Evolutionary conservation across 2,888 invertebrate genomes (phyloP).

Genomic region (Druceiella hillmani): DNA sequence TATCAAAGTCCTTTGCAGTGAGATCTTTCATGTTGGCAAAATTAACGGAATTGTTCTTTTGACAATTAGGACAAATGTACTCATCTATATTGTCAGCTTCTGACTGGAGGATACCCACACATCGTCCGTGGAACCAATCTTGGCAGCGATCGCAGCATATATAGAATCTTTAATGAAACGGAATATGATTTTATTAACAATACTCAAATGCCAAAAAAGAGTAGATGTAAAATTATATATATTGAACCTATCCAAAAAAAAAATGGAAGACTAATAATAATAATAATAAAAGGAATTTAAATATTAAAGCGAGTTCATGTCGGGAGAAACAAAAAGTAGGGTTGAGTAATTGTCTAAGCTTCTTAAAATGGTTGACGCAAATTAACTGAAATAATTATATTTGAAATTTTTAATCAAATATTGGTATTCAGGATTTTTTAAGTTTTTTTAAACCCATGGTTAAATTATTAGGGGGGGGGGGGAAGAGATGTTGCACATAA

Average conservation of each 20-base stretch:
- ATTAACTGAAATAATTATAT: no score
- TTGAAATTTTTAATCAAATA: no score
- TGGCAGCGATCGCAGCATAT: conserved; percentile 98
- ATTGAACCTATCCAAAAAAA: conserved; percentile 4
- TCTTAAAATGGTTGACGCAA: no score
- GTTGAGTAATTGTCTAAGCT: no score
- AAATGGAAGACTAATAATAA: conserved; percentile 5
- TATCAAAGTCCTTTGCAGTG: conserved; percentile 71
- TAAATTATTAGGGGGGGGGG: no score
- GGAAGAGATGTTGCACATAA: no score
- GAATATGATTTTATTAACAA: conserved; percentile 12
- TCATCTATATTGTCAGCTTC: conserved; percentile 94
- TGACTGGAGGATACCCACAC: conserved; percentile 91
- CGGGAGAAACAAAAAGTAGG: no score
- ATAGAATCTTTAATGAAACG: conserved; percentile 71
- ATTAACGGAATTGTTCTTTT: conserved; percentile 83
- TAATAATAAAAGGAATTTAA: no score
- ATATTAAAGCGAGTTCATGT: no score
- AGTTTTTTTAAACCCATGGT: no score
- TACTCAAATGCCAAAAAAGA: conserved; percentile 8
- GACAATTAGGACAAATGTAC: conserved; percentile 95
- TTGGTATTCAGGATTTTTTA: no score
- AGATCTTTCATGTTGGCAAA: conserved; percentile 86
- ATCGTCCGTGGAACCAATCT: conserved; percentile 98
- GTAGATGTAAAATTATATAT: conserved; percentile 9